Percentiles rank a stretch among this genome's conserved stretches.
phyloP scores from a whole-genome alignment of 2,113 vertebrate genomes.

The Ammospiza caudacuta region DNA sequence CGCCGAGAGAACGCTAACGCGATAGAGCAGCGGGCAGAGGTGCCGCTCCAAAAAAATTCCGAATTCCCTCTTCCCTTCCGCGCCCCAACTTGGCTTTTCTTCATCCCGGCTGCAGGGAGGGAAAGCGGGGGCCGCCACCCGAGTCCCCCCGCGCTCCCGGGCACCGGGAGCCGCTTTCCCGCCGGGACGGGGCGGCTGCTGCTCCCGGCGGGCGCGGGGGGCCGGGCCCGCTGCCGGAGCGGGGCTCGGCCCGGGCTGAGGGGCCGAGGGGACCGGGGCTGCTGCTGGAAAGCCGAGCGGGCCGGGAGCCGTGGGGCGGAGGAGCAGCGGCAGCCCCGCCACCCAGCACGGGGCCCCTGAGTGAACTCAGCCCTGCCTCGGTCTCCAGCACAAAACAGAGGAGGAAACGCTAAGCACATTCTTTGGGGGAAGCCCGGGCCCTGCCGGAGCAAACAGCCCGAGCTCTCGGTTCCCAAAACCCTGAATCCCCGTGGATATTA shows the following conservation, averaged over 20 bases:
- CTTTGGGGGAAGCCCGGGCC: background rate
- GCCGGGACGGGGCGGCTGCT: background rate
- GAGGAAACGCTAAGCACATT: background rate
- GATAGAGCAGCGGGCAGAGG: background rate
- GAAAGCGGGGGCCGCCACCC: background rate
- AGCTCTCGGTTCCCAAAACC: background rate
- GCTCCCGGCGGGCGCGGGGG: background rate
- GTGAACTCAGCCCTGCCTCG: background rate
- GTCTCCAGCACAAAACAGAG: background rate
- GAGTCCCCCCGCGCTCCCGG: too few species aligned
- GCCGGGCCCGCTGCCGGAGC: background rate
- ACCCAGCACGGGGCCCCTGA: background rate
- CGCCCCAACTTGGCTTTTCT: background rate
- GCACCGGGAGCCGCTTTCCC: background rate
- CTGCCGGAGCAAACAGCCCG: background rate
- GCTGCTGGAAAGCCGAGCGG: background rate
- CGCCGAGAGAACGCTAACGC: background rate
- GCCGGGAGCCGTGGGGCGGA: background rate
- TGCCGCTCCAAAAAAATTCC: background rate
- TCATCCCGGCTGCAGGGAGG: background rate
- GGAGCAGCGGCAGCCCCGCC: background rate
- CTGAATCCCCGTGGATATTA: background rate
- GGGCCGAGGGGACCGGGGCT: background rate
- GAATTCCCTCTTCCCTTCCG: background rate
- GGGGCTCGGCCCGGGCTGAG: background rate